A percentile compares a stretch with the other conserved stretches of the same genome.
Evolutionary conservation across 2,113 vertebrate genomes (phyloP).

Genomic region (Protomyctophum bolini): DNA sequence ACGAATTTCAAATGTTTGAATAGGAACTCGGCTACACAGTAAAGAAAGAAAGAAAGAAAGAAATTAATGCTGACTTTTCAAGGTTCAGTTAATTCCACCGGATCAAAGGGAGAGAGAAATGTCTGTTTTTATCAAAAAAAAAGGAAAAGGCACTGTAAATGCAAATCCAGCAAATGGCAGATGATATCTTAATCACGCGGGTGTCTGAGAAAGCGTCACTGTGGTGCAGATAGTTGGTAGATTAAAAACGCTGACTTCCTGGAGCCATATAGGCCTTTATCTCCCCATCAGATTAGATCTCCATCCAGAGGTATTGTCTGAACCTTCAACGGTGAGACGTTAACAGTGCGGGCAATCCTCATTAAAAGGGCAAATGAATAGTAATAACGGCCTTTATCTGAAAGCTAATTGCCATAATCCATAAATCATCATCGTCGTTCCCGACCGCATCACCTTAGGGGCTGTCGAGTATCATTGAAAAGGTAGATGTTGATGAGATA

Average conservation of each 20-base stretch:
- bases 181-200: conserved; percentile 23
- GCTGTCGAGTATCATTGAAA: conserved; percentile 49
- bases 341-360: conserved; percentile 14
- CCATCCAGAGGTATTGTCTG: conserved; percentile 16
- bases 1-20: no score
- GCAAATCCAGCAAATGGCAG: conserved; percentile 41
- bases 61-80: conserved; percentile 16
- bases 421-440: conserved; percentile 51
- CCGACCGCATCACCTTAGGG: conserved; percentile 58
- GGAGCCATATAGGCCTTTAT: conserved; percentile 24
- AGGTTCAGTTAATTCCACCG: conserved; percentile 17
- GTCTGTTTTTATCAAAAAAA: conserved; percentile 28
- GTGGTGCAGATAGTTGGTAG: conserved; percentile 15
- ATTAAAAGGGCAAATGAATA: conserved; percentile 49
- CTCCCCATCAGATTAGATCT: conserved; percentile 29
- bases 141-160: background rate
- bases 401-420: conserved; percentile 63
- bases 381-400: conserved; percentile 64
- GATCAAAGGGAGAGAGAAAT: conserved; percentile 25
- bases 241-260: conserved; percentile 40
- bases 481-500: conserved; percentile 40
- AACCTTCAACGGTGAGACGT: conserved; percentile 40
- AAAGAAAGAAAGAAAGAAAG: background rate
- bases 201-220: conserved; percentile 28
- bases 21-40: no score